Conservation (phyloP, 1,140 invertebrate species). For the Muscidifurax raptorellus region DNA sequence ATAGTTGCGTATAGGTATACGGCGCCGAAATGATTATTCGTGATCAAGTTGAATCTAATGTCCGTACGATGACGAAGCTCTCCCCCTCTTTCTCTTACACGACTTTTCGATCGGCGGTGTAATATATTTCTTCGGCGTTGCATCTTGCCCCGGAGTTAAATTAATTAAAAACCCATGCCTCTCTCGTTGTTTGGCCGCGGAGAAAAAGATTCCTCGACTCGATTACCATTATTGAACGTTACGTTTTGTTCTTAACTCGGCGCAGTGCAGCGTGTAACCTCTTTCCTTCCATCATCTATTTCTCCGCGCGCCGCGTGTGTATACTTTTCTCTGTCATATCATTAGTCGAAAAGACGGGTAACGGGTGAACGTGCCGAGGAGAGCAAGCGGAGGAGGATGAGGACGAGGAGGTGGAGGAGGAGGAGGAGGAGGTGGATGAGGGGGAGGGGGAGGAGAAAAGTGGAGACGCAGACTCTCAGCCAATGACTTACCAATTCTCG, state of each 20-base stretch:
- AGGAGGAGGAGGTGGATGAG: conserved; percentile 50
- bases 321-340: conserved; percentile 53
- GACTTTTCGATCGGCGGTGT: conserved; percentile 44
- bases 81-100: conserved; percentile 12
- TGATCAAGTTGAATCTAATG: conserved; percentile 74
- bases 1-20: too few relatives aligned
- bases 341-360: conserved; percentile 51
- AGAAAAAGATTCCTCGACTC: conserved; percentile 42
- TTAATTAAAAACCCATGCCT: conserved; percentile 48
- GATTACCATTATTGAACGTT: conserved; percentile 52
- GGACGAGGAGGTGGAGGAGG: conserved; percentile 30
- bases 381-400: conserved; percentile 15
- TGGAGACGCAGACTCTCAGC: conserved; percentile 47
- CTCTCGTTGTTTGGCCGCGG: background rate
- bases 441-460: conserved; percentile 54
- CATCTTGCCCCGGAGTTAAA: conserved; percentile 45
- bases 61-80: conserved; percentile 70
- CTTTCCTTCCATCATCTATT: conserved; percentile 60
- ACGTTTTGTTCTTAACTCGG: conserved; percentile 45
- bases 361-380: conserved; percentile 45
- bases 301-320: conserved; percentile 40
- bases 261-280: conserved; percentile 23
- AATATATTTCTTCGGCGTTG: conserved; percentile 48
- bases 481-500: conserved; percentile 68
- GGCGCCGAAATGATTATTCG: conserved; percentile 70